phyloP scores from a whole-genome alignment of 2,113 vertebrate species.

The Corythoichthys intestinalis region DNA sequence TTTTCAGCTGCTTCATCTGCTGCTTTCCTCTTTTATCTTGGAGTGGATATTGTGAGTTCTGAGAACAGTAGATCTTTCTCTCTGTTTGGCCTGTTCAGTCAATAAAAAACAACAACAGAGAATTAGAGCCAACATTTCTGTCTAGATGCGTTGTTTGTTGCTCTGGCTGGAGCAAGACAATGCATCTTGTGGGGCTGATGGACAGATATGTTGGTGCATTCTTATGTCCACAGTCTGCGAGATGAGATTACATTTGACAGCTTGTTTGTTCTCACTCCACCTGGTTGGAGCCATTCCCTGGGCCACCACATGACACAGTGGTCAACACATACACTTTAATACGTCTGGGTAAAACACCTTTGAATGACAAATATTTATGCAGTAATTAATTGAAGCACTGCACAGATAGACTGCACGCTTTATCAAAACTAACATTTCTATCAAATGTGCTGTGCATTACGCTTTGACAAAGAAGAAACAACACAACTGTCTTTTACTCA shows the following conservation, averaged over 20 bases:
- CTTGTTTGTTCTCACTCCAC: conserved; percentile 75
- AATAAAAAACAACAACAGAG: conserved; percentile 38
- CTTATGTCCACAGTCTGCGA: conserved; percentile 52
- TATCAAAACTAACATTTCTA: not conserved
- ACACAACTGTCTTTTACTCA: no score
- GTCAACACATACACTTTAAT: conserved; percentile 32
- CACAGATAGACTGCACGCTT: not conserved
- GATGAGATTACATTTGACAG: conserved; percentile 73
- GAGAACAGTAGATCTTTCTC: conserved; percentile 3
- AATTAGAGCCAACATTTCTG: conserved; percentile 35
- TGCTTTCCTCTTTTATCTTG: not conserved
- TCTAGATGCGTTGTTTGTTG: conserved; percentile 40
- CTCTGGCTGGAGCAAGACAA: conserved; percentile 23
- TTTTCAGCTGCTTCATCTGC: not conserved
- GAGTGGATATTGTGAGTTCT: not conserved
- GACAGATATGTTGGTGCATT: conserved; percentile 63
- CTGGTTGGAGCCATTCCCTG: conserved; percentile 58
- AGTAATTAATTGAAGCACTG: not conserved
- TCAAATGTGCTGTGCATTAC: not conserved
- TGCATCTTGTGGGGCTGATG: conserved; percentile 43
- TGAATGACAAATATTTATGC: not conserved
- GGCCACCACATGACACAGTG: conserved; percentile 45
- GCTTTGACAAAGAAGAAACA: not conserved
- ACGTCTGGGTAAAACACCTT: not conserved
- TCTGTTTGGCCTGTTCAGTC: conserved; percentile 9